Conservation (phyloP, 2,888 invertebrate genomes). For the Rhamphomyia laevipes region DNA sequence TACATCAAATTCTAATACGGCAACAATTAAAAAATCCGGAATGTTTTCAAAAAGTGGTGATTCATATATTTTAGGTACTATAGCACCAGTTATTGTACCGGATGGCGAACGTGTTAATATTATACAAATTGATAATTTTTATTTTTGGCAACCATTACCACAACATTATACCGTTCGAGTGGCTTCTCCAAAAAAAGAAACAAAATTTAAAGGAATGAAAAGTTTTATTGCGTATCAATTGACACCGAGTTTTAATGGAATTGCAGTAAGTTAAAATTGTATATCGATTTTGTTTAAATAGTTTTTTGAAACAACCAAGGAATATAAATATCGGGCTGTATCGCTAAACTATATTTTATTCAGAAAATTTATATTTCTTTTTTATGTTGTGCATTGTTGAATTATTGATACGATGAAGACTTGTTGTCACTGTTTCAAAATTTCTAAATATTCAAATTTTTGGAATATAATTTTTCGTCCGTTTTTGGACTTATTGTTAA, state of each 20-base stretch:
- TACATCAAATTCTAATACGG: slow-evolving; percentile 20
- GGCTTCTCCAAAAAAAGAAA: slow-evolving; percentile 93
- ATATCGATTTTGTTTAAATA: no score
- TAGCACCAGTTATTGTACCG: slow-evolving; percentile 49
- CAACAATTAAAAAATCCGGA: slow-evolving; percentile 60
- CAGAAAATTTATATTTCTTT: no score
- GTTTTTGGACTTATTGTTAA: no score
- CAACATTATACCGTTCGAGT: slow-evolving; percentile 75
- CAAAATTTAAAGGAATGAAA: slow-evolving; percentile 94
- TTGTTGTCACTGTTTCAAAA: no score
- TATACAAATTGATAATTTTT: slow-evolving; percentile 58
- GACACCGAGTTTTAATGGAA: slow-evolving; percentile 87
- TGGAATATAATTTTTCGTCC: no score
- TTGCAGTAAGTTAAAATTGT: slow-evolving; percentile 75
- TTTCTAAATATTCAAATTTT: no score
- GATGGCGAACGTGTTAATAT: slow-evolving; percentile 62
- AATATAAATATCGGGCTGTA: no score
- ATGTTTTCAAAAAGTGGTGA: slow-evolving; percentile 86
- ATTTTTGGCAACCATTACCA: slow-evolving; percentile 63
- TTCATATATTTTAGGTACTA: slow-evolving; percentile 71
- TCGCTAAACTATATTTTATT: no score
- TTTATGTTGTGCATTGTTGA: no score
- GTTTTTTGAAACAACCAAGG: no score
- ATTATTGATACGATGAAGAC: no score
- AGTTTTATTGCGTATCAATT: slow-evolving; percentile 95